Base-by-base conservation (phyloP, 2,888 invertebrate genomes). In the Trileptium ribeirensis region DNA sequence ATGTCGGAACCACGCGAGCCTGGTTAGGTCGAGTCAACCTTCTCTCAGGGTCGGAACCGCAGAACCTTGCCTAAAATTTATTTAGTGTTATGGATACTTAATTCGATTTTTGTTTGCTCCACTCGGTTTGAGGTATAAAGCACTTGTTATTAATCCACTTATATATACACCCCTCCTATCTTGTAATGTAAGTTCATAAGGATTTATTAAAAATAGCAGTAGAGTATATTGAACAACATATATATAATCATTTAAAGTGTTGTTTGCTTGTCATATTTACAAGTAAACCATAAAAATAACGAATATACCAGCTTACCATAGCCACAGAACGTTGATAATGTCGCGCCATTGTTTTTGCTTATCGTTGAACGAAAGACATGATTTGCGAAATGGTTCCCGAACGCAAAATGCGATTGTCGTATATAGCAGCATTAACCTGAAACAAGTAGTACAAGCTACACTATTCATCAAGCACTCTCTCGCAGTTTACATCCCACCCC, bases 191-290 rank as follows among this genome's bases (percentile, higher is more conserved):
- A 29, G 38, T 67, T 38, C 8, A 40, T 24, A 31, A 8, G n/a
- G n/a, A 82, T 36, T 29, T 31, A 29, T 81, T 24, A 81, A 8
- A 67, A 64, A n/a, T 36, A 29, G 36, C 51, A 38, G 31, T 40
- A 38, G 36, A 78, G 15, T 51, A 29, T 80, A 19, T 74, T 33
- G 29, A 34, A 31, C 51, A 74, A 40, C 19, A 67, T 74, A n/a
- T 51, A 8, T 2, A 67, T 37, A 81, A 83, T 90, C 92, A 90
- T 90, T 78, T 51, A 1, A 85, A 83, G 78, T 38, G 84, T 84
- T 3, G 83, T 81, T 64, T 8, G 3, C 8, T 75, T 85, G 83
- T 75, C 80, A 37, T 51, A 2, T 85, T 81, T 51, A 86, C 64
- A 64, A n/a, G 15, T 19, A n/a, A 19, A 64, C n/a, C n/a, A n/a